A percentile compares a stretch with the other conserved stretches of the same genome.
Evolutionary conservation across 2,113 vertebrate genomes (phyloP).

Genomic region (Dromiciops gliroides): DNA sequence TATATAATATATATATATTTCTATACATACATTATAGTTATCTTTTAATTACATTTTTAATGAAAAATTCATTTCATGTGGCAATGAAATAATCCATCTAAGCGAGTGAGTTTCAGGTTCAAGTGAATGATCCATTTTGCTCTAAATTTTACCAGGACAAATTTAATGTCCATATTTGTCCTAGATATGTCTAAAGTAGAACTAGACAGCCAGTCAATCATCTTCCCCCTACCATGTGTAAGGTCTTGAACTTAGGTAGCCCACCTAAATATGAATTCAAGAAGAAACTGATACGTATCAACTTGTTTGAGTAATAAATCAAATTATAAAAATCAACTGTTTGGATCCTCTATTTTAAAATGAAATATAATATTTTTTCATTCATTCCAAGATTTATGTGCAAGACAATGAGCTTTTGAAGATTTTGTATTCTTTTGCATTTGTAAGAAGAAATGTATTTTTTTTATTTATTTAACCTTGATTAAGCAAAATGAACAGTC

Average conservation of each 20-base stretch:
- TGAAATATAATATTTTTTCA: slow-evolving; percentile 66
- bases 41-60: background rate
- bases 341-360: slow-evolving; percentile 69
- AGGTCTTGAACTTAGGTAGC: slow-evolving; percentile 76
- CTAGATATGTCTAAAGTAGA: slow-evolving; percentile 61
- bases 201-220: slow-evolving; percentile 76
- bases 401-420: background rate
- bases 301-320: slow-evolving; percentile 76
- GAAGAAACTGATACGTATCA: slow-evolving; percentile 74
- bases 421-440: slow-evolving; percentile 65
- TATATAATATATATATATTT: no score
- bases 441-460: slow-evolving; percentile 60
- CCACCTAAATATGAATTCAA: slow-evolving; percentile 73
- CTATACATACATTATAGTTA: no score
- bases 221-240: slow-evolving; percentile 46
- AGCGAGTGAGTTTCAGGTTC: slow-evolving; percentile 42
- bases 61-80: slow-evolving; percentile 26
- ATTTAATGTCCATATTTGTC: slow-evolving; percentile 64
- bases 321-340: slow-evolving; percentile 80
- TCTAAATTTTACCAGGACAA: background rate
- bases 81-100: slow-evolving; percentile 14
- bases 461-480: slow-evolving; percentile 42
- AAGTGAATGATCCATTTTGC: slow-evolving; percentile 23
- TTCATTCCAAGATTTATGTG: slow-evolving; percentile 13
- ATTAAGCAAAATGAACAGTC: slow-evolving; percentile 41